Conservation (phyloP, 2,113 vertebrate genomes). For the Pluvianellus socialis region DNA sequence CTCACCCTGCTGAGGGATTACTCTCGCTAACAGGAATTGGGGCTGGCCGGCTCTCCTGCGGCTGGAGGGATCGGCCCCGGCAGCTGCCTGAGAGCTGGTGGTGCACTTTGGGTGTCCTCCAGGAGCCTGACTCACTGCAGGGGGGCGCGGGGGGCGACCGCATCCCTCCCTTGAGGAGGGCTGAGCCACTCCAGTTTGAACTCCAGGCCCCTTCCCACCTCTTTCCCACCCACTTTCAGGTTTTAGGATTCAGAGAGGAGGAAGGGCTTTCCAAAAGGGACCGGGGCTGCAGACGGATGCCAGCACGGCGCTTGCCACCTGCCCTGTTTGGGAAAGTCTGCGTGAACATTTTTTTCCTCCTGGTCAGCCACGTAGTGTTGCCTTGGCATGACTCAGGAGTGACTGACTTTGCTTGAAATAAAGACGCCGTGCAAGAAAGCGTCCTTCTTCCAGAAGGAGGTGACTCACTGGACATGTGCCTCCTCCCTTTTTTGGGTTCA, state of each 20-base stretch:
- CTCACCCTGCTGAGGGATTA: rapidly evolving
- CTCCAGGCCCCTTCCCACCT: neutral
- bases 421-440: neutral
- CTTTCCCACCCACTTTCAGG: neutral
- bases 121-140: neutral
- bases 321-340: neutral
- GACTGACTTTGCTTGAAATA: neutral
- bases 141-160: rapidly evolving
- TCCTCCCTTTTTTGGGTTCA: neutral
- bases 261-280: neutral
- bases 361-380: neutral
- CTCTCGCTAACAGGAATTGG: neutral
- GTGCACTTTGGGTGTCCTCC: neutral
- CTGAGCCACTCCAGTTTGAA: neutral
- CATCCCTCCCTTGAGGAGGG: neutral
- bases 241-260: neutral
- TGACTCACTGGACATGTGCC: neutral
- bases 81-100: rapidly evolving
- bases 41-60: neutral
- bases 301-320: rapidly evolving
- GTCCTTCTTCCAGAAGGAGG: neutral
- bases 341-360: neutral
- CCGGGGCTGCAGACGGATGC: rapidly evolving
- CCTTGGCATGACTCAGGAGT: neutral
- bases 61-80: neutral